These are phyloP conservation scores for Rhagonycha fulva DNA, from an alignment of 2,888 invertebrate species.

Conservation along the genomic window DNA sequence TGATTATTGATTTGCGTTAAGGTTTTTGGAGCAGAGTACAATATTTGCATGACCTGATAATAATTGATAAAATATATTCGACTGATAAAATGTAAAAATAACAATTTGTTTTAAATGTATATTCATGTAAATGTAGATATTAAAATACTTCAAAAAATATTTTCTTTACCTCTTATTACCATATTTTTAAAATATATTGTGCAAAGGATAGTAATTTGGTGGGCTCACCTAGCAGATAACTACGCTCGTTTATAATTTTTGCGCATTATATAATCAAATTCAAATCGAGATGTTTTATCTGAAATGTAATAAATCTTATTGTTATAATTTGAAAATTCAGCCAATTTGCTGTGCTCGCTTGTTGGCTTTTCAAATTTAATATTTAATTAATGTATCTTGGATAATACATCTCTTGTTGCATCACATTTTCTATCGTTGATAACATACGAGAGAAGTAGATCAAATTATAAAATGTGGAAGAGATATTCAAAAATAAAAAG, in stretches of 20 bases:
- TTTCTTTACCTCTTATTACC: neutral
- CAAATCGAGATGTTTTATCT: no score
- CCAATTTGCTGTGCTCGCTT: no score
- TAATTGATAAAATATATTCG: constrained; percentile 27
- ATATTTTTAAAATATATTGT: neutral
- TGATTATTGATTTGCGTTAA: constrained; percentile 15
- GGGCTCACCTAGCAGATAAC: no score
- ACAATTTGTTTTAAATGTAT: constrained; percentile 44
- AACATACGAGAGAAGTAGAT: no score
- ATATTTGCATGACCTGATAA: constrained; percentile 22
- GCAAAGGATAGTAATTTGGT: neutral
- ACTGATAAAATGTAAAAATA: constrained; percentile 42
- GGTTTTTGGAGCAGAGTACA: constrained; percentile 17
- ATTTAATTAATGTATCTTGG: no score
- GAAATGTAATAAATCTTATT: no score
- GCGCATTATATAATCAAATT: no score
- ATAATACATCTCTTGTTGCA: no score
- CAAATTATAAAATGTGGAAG: neutral
- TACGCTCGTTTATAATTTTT: no score
- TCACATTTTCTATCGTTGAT: no score
- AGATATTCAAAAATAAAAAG: neutral
- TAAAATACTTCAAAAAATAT: constrained; percentile 32
- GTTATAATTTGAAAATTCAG: no score
- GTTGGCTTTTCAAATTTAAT: no score
- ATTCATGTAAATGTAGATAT: constrained; percentile 48